Evolutionary conservation across 1,140 invertebrate genomes (phyloP), one percentile per base, ranked within the genome.

Genomic region (Ips nitidus): DNA sequence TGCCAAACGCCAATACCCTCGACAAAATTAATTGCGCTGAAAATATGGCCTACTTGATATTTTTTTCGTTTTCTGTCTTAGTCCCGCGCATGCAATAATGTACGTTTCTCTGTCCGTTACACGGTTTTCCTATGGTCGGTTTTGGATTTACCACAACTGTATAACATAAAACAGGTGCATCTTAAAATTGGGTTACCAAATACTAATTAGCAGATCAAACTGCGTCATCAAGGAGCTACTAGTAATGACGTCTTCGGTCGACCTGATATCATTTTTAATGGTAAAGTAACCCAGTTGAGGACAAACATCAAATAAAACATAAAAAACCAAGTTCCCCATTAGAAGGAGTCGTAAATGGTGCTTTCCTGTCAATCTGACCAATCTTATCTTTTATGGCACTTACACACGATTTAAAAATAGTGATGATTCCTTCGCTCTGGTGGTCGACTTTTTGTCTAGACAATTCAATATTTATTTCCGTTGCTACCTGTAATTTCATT

Each of bases 371-470:
- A 61, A 55, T 64, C 61, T 70, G 50, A 41, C 37, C 58, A 45
- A 62, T 47, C 53, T 64, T 64, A 52, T 57, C 61, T 60, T 60
- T 68, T 68, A 60, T 68, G 66, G 66, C 66, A 60, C 47, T 59
- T 60, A 52, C 47, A 69, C 57, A 57, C 52, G 60, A 69, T 63
- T 69, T 69, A 63, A 69, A 69, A 64, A 69, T 62, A 64, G 66
- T 68, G 58, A 68, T 68, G 66, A 68, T 70, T 66, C 50, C 58
- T 55, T 52, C 22, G 43, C 69, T 66, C 56, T 41, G 69, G 69
- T 66, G 69, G 69, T 71, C 63, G 63, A 61, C 43, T 71, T 70
- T 70, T 71, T 61, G 69, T 71, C 69, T 71, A 71, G 69, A 71
- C 69, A 66, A 61, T 59, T 57, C 57, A 52, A 60, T 66, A 59